Evolutionary conservation across 1,140 invertebrate genomes (phyloP).

Genomic region (Ips typographus): DNA sequence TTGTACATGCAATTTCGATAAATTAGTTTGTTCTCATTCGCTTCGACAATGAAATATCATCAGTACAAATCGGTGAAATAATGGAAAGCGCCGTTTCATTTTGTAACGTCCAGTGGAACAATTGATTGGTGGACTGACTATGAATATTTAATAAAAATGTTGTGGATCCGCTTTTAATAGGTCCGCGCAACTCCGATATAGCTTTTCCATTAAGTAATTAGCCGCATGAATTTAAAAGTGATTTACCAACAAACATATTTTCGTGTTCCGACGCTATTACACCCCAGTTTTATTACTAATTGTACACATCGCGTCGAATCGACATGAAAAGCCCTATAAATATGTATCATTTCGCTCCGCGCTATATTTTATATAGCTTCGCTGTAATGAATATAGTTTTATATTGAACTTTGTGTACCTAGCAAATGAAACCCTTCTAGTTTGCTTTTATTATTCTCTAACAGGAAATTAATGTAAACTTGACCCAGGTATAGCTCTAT

Average conservation of each 20-base stretch:
- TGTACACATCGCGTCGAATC: constrained; percentile 26
- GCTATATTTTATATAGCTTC: constrained; percentile 28
- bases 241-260: constrained; percentile 36
- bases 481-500: background rate
- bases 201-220: constrained; percentile 39
- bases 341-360: constrained; percentile 29
- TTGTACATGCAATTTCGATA: too few relatives aligned
- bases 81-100: constrained; percentile 21
- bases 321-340: constrained; percentile 37
- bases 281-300: constrained; percentile 35
- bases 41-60: constrained; percentile 21
- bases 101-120: background rate
- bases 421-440: constrained; percentile 24
- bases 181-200: constrained; percentile 23
- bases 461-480: constrained; percentile 16
- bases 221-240: constrained; percentile 37
- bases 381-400: constrained; percentile 32
- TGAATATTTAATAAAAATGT: constrained; percentile 37
- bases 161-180: constrained; percentile 28
- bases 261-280: constrained; percentile 31
- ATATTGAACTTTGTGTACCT: constrained; percentile 11
- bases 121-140: constrained; percentile 26
- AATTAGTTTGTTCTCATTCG: too few relatives aligned
- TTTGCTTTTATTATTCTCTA: background rate
- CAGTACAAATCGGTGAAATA: constrained; percentile 13